Evolutionary conservation across 2,797 vertebrate genomes (phyloP), one percentile per base, ranked within the genome.

Genomic region (Semotilus atromaculatus): DNA sequence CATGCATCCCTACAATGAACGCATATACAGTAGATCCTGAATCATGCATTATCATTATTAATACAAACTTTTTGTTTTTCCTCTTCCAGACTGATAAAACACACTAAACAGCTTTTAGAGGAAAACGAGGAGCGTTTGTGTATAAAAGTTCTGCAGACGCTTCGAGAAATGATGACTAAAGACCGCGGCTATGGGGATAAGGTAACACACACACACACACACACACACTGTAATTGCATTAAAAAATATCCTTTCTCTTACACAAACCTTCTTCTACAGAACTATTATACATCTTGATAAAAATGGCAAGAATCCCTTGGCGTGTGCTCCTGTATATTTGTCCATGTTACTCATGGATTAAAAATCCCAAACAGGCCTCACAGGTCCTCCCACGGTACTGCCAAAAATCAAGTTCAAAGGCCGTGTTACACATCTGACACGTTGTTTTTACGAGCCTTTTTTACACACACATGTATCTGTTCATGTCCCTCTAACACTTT

Each of bases 151-250:
- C 92, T 99, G 62, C 98, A 99, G 95, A 99, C 98, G 0, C 95
- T 99, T 89, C 95, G 98, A 89, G 98, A 99, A 92, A 99, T 99
- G 98, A 99, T 99, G 98, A 98, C 97, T 62, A 99, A 99, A 93
- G 98, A 99, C 81, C 95, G 97, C 45, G 98, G 97, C 91, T 99
- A 98, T 85, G 97, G 97, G 88, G 97, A 99, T 89, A 99, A 99
- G 98, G 98, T 99, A 94, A 0, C 38, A 16, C 62, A 38, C 60
- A 16, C 51, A 31, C 23, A 21, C 19, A 0, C 38, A 16, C 62
- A 38, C 60, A 16, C 51, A 31, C 23, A 21, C 19, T 34, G 21
- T 48, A 14, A 29, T 5, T 40, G 31, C 48, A 58, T 6, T 18
- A 67, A 64, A 83, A 26, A 53, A 58, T 34, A 60, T 14, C 13